These are phyloP conservation scores for Lota lota DNA, from an alignment of 2,113 vertebrate genomes.

Conservation along the genomic window DNA sequence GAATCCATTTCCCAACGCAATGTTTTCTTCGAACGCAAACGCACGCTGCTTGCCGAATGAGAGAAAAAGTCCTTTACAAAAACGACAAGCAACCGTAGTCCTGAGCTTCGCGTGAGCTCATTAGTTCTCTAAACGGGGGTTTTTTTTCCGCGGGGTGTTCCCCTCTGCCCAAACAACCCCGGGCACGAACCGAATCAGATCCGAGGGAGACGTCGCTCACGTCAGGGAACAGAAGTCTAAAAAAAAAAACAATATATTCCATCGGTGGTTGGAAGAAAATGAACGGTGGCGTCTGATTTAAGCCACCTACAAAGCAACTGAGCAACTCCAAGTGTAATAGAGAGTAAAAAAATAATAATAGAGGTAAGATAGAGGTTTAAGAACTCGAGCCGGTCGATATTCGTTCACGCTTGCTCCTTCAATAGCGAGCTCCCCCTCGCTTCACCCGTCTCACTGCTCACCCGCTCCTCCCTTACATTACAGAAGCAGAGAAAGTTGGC, in stretches of 20 bases:
- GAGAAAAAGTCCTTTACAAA: background rate
- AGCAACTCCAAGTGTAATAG: constrained; percentile 11
- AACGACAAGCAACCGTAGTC: background rate
- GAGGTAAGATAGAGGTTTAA: background rate
- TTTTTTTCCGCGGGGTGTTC: background rate
- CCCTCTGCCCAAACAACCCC: background rate
- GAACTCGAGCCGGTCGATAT: no score
- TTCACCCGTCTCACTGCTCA: constrained; percentile 23
- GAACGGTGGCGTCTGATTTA: no score
- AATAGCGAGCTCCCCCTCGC: constrained; percentile 51
- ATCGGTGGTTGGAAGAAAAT: background rate
- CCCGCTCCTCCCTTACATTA: constrained; percentile 64
- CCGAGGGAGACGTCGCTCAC: no score
- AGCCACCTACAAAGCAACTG: background rate
- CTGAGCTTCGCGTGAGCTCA: background rate
- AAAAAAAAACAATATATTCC: background rate
- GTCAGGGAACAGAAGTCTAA: background rate
- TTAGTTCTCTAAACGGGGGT: background rate
- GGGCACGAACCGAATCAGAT: no score
- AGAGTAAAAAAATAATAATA: background rate
- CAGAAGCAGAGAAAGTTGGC: constrained; percentile 63
- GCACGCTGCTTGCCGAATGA: background rate
- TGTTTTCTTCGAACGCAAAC: background rate
- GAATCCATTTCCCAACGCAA: background rate
- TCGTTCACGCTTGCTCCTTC: constrained; percentile 24